A percentile compares a stretch with the other conserved stretches of the same genome.
phyloP scores from a whole-genome alignment of 2,888 invertebrate species.

The Chrysolina americana region DNA sequence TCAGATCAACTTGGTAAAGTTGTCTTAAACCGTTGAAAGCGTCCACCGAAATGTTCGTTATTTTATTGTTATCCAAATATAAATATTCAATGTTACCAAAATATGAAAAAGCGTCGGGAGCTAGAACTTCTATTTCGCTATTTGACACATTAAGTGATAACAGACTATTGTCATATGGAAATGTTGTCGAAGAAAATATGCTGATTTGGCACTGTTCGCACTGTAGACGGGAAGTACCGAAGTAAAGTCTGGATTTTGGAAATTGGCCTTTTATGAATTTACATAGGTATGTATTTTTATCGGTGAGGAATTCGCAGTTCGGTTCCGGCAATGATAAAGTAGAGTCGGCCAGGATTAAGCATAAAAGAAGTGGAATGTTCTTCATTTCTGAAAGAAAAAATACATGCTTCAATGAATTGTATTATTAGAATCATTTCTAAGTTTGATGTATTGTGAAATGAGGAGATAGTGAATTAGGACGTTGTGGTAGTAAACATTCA shows the following conservation, averaged over 20 bases:
- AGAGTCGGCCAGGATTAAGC: neutral
- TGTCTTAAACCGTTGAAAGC: slow-evolving; percentile 63
- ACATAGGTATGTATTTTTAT: slow-evolving; percentile 57
- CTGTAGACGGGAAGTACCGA: slow-evolving; percentile 60
- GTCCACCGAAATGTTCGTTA: slow-evolving; percentile 56
- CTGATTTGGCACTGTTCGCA: slow-evolving; percentile 61
- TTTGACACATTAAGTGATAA: slow-evolving; percentile 60
- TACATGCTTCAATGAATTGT: neutral
- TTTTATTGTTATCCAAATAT: slow-evolving; percentile 60
- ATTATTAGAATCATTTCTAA: no score
- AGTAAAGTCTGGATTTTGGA: slow-evolving; percentile 56
- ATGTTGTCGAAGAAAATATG: slow-evolving; percentile 59
- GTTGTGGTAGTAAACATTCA: no score
- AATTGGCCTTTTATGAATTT: slow-evolving; percentile 57
- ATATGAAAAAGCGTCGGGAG: slow-evolving; percentile 57
- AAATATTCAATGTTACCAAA: slow-evolving; percentile 58
- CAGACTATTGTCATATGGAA: slow-evolving; percentile 59
- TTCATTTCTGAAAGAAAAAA: slow-evolving; percentile 16
- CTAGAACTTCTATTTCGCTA: slow-evolving; percentile 59
- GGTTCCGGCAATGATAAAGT: slow-evolving; percentile 15
- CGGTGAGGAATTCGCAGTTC: slow-evolving; percentile 56
- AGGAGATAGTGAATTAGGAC: no score
- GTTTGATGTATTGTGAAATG: no score
- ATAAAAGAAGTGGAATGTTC: neutral
- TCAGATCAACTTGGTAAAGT: slow-evolving; percentile 62